Evolutionary conservation across 2,888 invertebrate species (phyloP).

Genomic region (Linnaemya vulpina): DNA sequence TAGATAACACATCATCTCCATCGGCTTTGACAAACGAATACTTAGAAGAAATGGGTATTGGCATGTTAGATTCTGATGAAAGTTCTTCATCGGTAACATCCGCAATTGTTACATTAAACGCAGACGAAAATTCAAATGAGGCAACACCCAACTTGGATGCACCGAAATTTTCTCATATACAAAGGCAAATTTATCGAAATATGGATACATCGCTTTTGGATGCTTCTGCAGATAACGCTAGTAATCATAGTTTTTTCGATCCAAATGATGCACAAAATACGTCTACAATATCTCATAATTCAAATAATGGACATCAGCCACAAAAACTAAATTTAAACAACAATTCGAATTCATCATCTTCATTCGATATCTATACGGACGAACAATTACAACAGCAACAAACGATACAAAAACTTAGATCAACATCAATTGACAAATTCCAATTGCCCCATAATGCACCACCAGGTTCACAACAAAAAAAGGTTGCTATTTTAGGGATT

Average conservation of each 20-base stretch:
- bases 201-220: constrained; percentile 75
- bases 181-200: constrained; percentile 71
- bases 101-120: constrained; percentile 77
- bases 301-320: constrained; percentile 37
- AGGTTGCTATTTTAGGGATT: constrained; percentile 75
- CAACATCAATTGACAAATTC: constrained; percentile 66
- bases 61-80: constrained; percentile 85
- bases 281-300: constrained; percentile 46
- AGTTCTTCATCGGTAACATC: constrained; percentile 80
- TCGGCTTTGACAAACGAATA: constrained; percentile 66
- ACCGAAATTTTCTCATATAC: constrained; percentile 77
- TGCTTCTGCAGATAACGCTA: constrained; percentile 74
- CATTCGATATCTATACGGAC: constrained; percentile 64
- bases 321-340: constrained; percentile 56
- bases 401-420: constrained; percentile 57
- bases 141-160: constrained; percentile 78
- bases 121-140: constrained; percentile 81
- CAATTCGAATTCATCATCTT: constrained; percentile 77
- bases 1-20: constrained; percentile 70
- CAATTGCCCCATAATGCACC: constrained; percentile 66
- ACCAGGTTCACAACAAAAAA: constrained; percentile 75
- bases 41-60: constrained; percentile 85
- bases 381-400: constrained; percentile 63
- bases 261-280: constrained; percentile 73
- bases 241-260: constrained; percentile 73